Evolutionary conservation across 2,113 vertebrate species (phyloP).

Genomic region (Dicentrarchus labrax): DNA sequence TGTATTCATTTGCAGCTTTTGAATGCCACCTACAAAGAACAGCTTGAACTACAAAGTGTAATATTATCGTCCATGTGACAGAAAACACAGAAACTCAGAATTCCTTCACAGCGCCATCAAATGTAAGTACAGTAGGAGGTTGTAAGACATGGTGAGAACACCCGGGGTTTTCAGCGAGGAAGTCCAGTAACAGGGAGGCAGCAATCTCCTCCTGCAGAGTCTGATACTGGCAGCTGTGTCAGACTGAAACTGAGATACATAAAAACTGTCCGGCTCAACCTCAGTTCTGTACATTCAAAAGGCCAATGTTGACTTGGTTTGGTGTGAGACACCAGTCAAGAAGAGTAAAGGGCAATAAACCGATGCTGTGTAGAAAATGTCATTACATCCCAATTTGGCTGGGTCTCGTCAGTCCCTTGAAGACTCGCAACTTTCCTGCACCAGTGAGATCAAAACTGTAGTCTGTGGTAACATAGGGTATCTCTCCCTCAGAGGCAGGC

Average conservation of each 20-base stretch:
- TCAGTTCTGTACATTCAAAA: conserved; percentile 62
- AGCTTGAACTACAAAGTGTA: conserved; percentile 39
- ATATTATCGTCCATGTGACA: conserved; percentile 38
- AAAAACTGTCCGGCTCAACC: background rate
- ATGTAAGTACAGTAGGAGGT: conserved; percentile 8
- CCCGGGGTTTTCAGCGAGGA: background rate
- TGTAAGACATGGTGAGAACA: background rate
- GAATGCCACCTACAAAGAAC: conserved; percentile 61
- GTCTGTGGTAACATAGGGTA: conserved; percentile 91
- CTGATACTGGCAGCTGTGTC: background rate
- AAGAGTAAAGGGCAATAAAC: conserved; percentile 28
- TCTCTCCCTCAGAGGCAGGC: conserved; percentile 86
- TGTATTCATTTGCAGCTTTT: conserved; percentile 47
- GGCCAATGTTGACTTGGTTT: conserved; percentile 22
- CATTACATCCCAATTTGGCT: conserved; percentile 50
- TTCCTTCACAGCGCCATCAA: conserved; percentile 11
- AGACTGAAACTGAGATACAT: background rate
- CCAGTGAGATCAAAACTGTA: conserved; percentile 91
- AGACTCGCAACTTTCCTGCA: conserved; percentile 88
- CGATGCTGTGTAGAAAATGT: conserved; percentile 20
- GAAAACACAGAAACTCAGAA: conserved; percentile 7
- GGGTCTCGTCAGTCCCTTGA: conserved; percentile 78
- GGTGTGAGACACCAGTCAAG: conserved; percentile 9
- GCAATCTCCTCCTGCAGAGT: conserved; percentile 22
- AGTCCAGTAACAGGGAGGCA: background rate